Evolutionary conservation across 2,888 invertebrate genomes (phyloP).

Genomic region (Apamea anceps): DNA sequence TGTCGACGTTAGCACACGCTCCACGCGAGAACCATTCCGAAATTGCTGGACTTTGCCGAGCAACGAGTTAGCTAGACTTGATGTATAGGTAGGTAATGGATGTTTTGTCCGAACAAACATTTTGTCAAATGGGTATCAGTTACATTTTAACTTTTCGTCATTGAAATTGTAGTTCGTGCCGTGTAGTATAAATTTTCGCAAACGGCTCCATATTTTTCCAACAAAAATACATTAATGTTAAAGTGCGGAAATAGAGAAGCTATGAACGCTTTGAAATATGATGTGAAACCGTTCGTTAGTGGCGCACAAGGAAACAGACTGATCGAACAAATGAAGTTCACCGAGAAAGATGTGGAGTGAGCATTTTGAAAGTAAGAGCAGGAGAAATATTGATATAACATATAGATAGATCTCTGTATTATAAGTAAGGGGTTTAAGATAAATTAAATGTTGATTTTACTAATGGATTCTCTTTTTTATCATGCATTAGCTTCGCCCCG

Average conservation of each 20-base stretch:
- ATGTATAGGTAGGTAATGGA: constrained; percentile 43
- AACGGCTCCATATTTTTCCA: constrained; percentile 29
- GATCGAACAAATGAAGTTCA: constrained; percentile 44
- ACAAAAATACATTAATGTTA: constrained; percentile 45
- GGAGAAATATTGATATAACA: neutral
- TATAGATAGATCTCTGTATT: constrained; percentile 6
- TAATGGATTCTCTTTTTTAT: neutral
- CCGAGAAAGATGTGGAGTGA: constrained; percentile 12
- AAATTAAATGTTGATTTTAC: neutral
- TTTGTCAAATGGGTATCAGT: constrained; percentile 41
- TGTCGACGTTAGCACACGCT: constrained; percentile 41
- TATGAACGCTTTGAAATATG: constrained; percentile 54
- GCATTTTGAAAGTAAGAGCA: constrained; percentile 18
- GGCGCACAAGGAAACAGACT: constrained; percentile 34
- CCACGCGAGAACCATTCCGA: constrained; percentile 27
- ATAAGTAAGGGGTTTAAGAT: neutral
- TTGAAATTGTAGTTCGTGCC: constrained; percentile 8
- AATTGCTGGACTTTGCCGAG: constrained; percentile 22
- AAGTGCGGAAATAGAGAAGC: constrained; percentile 36
- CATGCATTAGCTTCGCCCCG: neutral
- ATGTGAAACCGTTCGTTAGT: constrained; percentile 32
- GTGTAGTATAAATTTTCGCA: constrained; percentile 17
- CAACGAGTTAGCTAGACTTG: constrained; percentile 10
- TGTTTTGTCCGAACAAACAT: constrained; percentile 48
- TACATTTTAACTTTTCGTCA: constrained; percentile 43